These are phyloP conservation scores for Aldabrachelys gigantea DNA, from an alignment of 2,113 vertebrate species.

Conservation along the genomic window DNA sequence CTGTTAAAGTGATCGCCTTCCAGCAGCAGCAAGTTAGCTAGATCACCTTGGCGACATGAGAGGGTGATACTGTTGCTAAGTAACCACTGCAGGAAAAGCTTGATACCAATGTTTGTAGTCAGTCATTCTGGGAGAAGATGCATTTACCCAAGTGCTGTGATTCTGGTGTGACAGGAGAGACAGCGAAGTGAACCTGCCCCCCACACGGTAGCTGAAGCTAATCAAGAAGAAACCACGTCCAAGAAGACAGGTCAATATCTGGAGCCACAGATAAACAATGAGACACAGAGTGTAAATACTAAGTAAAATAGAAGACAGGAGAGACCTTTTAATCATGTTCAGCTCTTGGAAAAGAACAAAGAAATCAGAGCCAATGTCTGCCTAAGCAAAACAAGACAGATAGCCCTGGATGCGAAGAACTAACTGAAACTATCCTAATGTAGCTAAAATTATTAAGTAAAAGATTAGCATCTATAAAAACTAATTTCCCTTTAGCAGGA, in stretches of 20 bases:
- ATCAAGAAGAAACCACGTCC: not conserved
- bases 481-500: not conserved
- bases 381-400: not conserved
- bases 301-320: accelerated
- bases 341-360: not conserved
- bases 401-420: conserved; percentile 27
- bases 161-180: not conserved
- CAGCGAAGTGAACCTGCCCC: not conserved
- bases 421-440: conserved; percentile 47
- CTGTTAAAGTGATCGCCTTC: not conserved
- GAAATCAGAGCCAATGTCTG: not conserved
- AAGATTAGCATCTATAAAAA: conserved; percentile 21
- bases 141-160: not conserved
- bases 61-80: not conserved
- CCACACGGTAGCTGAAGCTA: not conserved
- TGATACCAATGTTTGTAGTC: not conserved
- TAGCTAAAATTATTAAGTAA: conserved; percentile 42
- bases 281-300: not conserved
- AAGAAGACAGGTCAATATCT: not conserved
- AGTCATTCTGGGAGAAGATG: not conserved
- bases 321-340: not conserved
- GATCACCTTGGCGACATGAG: accelerated
- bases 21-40: not conserved
- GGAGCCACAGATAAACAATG: conserved; percentile 9
- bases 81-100: not conserved